phyloP scores from a whole-genome alignment of 2,888 invertebrate species.

The Synanthedon andrenaeformis region DNA sequence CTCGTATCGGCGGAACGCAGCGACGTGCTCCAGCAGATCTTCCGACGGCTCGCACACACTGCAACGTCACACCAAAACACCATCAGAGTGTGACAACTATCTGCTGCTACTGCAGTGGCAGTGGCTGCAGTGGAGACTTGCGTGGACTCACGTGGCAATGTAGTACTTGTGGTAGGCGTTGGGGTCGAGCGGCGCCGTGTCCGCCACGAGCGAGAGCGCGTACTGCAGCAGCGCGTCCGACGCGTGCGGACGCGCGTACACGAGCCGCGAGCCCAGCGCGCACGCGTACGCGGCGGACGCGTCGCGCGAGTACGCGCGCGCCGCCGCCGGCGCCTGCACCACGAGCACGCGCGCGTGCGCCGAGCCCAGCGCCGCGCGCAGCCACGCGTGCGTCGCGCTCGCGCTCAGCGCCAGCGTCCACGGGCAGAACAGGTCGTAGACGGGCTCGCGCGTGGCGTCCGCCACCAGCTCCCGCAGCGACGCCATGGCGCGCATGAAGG shows the following conservation, averaged over 20 bases:
- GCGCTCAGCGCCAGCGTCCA: conserved; percentile 13
- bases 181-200: conserved; percentile 12
- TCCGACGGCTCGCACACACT: conserved; percentile 19
- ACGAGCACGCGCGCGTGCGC: conserved; percentile 26
- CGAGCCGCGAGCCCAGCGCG: conserved; percentile 24
- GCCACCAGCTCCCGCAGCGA: conserved; percentile 21
- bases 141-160: conserved; percentile 45
- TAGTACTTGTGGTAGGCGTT: conserved; percentile 38
- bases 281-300: conserved; percentile 22
- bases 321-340: conserved; percentile 43
- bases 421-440: conserved; percentile 33
- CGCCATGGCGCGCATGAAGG: conserved; percentile 26
- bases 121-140: no score
- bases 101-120: no score
- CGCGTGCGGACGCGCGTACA: conserved; percentile 30
- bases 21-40: conserved; percentile 28
- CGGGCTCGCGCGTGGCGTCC: conserved; percentile 23
- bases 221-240: conserved; percentile 37
- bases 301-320: neutral
- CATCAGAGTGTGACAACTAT: no score
- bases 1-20: conserved; percentile 43
- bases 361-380: conserved; percentile 15
- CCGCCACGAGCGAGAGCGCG: conserved; percentile 31
- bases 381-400: conserved; percentile 23
- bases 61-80: neutral